Conservation (phyloP, 2,797 vertebrate species). For the Lutjanus campechanus region DNA sequence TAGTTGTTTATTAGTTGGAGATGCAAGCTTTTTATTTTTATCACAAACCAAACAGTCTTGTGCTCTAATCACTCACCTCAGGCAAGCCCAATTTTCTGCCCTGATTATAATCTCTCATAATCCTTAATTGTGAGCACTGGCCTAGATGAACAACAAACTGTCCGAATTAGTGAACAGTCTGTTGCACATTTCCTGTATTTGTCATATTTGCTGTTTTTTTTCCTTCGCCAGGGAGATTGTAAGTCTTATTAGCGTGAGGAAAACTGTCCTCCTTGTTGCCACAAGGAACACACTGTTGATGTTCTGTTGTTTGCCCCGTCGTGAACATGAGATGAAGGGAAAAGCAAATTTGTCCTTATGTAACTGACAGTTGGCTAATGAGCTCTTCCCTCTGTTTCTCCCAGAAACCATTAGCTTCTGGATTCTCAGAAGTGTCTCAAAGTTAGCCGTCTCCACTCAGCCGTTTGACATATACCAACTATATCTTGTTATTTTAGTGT, state of each 20-base stretch:
- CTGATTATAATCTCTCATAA: constrained; percentile 1
- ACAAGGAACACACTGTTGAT: constrained; percentile 5
- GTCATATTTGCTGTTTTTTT: constrained; percentile 1
- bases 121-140: background rate
- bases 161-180: background rate
- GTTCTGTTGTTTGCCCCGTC: constrained; percentile 28
- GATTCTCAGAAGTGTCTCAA: constrained; percentile 47
- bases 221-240: background rate
- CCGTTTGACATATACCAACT: background rate
- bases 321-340: constrained; percentile 24
- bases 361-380: constrained; percentile 51
- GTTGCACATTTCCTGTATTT: background rate
- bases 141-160: background rate
- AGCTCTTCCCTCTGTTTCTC: constrained; percentile 31
- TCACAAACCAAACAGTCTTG: background rate
- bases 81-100: background rate
- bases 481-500: constrained; percentile 15
- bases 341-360: constrained; percentile 41
- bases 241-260: background rate
- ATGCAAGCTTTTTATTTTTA: background rate
- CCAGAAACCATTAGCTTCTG: constrained; percentile 48
- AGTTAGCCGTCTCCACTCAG: constrained; percentile 29
- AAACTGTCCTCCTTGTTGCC: background rate
- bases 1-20: background rate
- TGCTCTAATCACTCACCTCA: constrained; percentile 3